Conservation (phyloP, 1,140 invertebrate genomes). For the Bombus confusus region DNA sequence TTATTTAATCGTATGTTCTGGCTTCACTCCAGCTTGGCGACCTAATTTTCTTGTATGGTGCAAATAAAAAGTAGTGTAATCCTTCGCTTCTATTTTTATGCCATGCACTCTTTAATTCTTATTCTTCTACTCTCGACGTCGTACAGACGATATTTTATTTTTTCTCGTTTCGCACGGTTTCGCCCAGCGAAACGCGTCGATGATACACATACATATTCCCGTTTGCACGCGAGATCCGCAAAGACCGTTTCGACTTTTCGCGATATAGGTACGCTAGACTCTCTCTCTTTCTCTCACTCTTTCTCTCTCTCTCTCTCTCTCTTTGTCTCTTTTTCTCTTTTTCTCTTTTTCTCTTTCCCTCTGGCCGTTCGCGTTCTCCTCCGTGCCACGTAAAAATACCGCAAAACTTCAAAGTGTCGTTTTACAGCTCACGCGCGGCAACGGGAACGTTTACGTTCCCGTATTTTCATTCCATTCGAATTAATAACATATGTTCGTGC, state of each 20-base stretch:
- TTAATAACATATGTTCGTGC: conserved; percentile 29
- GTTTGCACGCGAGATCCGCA: conserved; percentile 7
- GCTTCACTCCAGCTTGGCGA: conserved; percentile 79
- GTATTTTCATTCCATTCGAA: conserved; percentile 41
- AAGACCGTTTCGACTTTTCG: neutral
- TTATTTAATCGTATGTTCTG: conserved; percentile 82
- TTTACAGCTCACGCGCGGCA: neutral
- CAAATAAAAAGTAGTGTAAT: conserved; percentile 57
- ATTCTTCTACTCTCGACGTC: conserved; percentile 15
- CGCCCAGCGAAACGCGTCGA: neutral
- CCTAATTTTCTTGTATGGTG: conserved; percentile 76
- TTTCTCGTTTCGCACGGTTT: neutral
- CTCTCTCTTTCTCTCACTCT: neutral
- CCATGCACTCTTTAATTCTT: conserved; percentile 45
- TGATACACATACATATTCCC: neutral
- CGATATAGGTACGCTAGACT: neutral
- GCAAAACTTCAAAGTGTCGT: conserved; percentile 26
- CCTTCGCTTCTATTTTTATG: conserved; percentile 48
- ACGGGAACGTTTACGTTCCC: neutral
- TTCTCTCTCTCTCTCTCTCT: too few species aligned
- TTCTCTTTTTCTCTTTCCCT: neutral
- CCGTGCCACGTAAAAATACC: conserved; percentile 34
- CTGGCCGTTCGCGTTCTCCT: neutral
- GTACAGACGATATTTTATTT: conserved; percentile 1
- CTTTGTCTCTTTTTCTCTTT: too few species aligned